Percentiles rank a stretch among this genome's conserved stretches.
Conservation (phyloP, 2,113 vertebrate genomes). For the Cromileptes altivelis region DNA sequence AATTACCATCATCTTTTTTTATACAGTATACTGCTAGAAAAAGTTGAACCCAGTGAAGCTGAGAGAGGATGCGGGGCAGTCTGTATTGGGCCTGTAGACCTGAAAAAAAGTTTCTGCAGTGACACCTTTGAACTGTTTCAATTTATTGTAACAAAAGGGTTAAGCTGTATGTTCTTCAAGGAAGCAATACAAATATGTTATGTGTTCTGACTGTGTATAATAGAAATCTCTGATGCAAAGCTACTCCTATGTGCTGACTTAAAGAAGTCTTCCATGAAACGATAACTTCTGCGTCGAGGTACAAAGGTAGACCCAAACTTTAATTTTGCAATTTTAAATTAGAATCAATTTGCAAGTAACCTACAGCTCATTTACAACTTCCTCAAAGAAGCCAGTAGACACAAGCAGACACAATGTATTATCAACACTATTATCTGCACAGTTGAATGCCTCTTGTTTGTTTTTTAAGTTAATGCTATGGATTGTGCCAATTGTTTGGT, state of each 20-base stretch:
- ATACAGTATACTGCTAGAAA: neutral
- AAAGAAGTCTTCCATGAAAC: neutral
- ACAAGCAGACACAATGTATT: neutral
- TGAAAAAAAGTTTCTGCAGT: conserved; percentile 1
- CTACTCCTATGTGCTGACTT: neutral
- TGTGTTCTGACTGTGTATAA: neutral
- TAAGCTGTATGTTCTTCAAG: conserved; percentile 14
- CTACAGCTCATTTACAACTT: neutral
- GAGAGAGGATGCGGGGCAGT: neutral
- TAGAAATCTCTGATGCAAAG: neutral
- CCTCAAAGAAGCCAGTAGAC: neutral
- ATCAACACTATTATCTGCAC: neutral
- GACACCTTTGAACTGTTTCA: neutral
- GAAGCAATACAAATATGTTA: neutral
- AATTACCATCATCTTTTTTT: neutral
- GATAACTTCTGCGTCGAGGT: neutral
- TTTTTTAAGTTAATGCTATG: neutral
- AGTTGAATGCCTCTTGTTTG: neutral
- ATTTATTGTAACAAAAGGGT: neutral
- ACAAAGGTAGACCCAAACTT: neutral
- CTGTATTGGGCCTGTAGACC: neutral
- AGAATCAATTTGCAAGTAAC: neutral
- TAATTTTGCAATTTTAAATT: neutral
- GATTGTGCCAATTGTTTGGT: neutral
- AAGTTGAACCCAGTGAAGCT: neutral